phyloP scores from a whole-genome alignment of 2,113 vertebrate species.

The Excalfactoria chinensis region DNA sequence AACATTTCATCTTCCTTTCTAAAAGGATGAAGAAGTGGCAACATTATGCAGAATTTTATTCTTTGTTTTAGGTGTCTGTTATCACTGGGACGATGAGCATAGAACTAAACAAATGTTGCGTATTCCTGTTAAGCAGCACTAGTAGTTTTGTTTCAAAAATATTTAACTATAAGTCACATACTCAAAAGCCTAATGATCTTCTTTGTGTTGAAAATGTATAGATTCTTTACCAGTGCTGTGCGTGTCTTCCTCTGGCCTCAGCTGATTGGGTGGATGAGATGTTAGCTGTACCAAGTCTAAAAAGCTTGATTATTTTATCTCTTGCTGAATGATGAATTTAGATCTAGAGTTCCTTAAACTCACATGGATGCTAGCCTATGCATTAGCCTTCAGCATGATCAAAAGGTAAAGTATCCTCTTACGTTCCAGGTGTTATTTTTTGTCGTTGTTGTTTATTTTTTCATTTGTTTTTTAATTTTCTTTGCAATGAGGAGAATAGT shows the following conservation, averaged over 20 bases:
- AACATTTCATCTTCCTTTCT: neutral
- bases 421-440: too few species aligned
- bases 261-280: rapidly evolving
- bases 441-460: too few species aligned
- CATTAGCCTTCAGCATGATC: neutral
- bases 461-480: neutral
- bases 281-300: neutral
- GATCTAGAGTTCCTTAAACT: neutral
- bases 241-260: neutral
- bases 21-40: neutral
- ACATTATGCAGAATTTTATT: neutral
- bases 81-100: neutral
- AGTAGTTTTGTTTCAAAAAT: neutral
- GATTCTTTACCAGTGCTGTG: rapidly evolving
- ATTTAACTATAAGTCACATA: neutral
- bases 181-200: neutral
- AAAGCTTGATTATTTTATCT: neutral
- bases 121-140: neutral
- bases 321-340: neutral
- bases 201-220: neutral
- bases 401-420: neutral
- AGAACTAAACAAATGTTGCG: neutral
- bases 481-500: neutral
- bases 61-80: neutral
- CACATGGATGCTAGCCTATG: neutral